These are phyloP conservation scores for Meteorus colon DNA, from an alignment of 2,888 invertebrate genomes.

Conservation along the genomic window DNA sequence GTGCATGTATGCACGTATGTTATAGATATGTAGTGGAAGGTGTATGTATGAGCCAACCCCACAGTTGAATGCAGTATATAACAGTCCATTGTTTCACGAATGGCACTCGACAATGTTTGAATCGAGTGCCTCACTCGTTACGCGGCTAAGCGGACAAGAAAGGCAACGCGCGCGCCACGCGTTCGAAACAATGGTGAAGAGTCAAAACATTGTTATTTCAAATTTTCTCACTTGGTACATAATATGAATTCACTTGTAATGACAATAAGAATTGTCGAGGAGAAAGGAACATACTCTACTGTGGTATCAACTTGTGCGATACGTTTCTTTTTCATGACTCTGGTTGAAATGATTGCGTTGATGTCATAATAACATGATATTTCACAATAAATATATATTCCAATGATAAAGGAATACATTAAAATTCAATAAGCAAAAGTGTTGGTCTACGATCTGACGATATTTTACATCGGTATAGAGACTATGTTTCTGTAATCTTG, in stretches of 20 bases:
- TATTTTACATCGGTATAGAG: no score
- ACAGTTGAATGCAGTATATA: background rate
- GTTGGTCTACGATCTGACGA: no score
- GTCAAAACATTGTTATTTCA: constrained; percentile 45
- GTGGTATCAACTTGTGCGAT: background rate
- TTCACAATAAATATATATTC: no score
- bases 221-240: constrained; percentile 31
- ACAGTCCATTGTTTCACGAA: constrained; percentile 54
- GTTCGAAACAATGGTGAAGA: constrained; percentile 37
- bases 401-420: no score
- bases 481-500: no score
- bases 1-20: background rate
- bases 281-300: background rate
- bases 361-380: no score
- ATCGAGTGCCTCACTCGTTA: constrained; percentile 49
- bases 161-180: constrained; percentile 33
- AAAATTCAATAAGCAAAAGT: no score
- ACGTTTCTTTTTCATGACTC: no score
- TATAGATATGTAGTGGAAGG: no score
- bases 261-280: background rate
- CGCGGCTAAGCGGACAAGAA: constrained; percentile 37
- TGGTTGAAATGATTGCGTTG: no score
- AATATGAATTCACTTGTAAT: background rate
- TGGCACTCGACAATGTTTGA: constrained; percentile 52
- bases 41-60: constrained; percentile 7